Evolutionary conservation across 2,113 vertebrate species (phyloP), one percentile per base, ranked within the genome.

Genomic region (Colinus virginianus): DNA sequence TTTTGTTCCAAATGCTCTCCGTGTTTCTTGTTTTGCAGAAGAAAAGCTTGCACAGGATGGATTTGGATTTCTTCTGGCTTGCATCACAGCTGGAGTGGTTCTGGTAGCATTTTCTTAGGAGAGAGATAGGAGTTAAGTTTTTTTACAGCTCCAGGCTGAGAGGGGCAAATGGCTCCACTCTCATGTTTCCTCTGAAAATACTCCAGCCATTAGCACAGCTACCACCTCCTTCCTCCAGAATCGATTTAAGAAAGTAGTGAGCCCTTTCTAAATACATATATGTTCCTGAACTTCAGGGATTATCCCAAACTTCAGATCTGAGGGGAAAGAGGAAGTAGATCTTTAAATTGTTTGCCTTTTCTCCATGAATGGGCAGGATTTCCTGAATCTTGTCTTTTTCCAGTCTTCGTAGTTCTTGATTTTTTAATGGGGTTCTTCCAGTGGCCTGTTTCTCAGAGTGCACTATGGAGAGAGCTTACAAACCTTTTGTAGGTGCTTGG

Each of bases 1-100:
- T 87, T 59, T 67, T 83, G 46, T 36, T 86, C 38, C 38, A 42
- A 68, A 68, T 48, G 43, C 9, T 67, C 85, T 76, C 88, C 80
- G 61, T 46, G 70, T 88, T 94, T 90, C 90, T 84, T 42, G 72
- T 80, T 94, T 85, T 91, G 38, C 77, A n/a, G 69, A 32, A 78
- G 66, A 93, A 95, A 88, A 90, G 25, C 72, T 67, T 70, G 28
- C 32, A 64, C 32, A 46, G 72, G 51, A 93, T 80, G 48, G 71
- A 76, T 64, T 61, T 23, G 38, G 61, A 74, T 20, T 62, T 38
- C 49, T n/a, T 70, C 68, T 32, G 84, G 56, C 13, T 38, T 84
- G 6, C 62, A 76, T 76, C 67, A 72, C 70, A 75, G 51, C 25
- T 70, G 66, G 40, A 28, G 49, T 70, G 45, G 25, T 88, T 79